phyloP scores from a whole-genome alignment of 1,140 invertebrate species.

The Drosophila pandora region DNA sequence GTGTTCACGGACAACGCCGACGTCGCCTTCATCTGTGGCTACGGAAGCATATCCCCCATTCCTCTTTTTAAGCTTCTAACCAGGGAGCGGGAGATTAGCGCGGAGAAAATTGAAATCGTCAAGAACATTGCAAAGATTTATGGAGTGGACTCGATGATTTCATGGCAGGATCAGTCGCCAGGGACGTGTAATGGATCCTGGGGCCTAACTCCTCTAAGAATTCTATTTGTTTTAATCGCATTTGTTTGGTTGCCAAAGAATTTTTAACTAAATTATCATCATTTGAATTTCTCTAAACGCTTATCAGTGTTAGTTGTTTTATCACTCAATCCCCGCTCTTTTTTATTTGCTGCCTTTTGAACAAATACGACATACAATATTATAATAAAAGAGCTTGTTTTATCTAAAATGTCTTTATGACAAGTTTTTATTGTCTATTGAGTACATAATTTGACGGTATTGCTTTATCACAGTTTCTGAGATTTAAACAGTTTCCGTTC shows the following conservation, averaged over 20 bases:
- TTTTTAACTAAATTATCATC: neutral
- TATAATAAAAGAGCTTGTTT: neutral
- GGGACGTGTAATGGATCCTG: slow-evolving; percentile 49
- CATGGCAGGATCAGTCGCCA: slow-evolving; percentile 50
- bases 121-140: neutral
- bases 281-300: neutral
- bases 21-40: slow-evolving; percentile 46
- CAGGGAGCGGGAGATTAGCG: slow-evolving; percentile 21
- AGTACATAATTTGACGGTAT: neutral
- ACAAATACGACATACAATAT: neutral
- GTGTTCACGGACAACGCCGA: slow-evolving; percentile 12
- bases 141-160: slow-evolving; percentile 9
- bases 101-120: neutral
- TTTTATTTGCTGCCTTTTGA: slow-evolving; percentile 6
- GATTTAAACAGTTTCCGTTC: neutral
- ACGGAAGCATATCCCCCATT: slow-evolving; percentile 32
- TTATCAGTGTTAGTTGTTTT: slow-evolving; percentile 20
- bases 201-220: neutral
- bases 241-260: slow-evolving; percentile 2
- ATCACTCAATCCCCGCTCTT: neutral
- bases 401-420: neutral
- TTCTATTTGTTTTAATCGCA: neutral
- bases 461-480: neutral
- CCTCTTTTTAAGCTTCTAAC: slow-evolving; percentile 56
- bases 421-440: neutral